Evolutionary conservation across 2,797 vertebrate genomes (phyloP).

Genomic region (Melanotaenia maccullochi): DNA sequence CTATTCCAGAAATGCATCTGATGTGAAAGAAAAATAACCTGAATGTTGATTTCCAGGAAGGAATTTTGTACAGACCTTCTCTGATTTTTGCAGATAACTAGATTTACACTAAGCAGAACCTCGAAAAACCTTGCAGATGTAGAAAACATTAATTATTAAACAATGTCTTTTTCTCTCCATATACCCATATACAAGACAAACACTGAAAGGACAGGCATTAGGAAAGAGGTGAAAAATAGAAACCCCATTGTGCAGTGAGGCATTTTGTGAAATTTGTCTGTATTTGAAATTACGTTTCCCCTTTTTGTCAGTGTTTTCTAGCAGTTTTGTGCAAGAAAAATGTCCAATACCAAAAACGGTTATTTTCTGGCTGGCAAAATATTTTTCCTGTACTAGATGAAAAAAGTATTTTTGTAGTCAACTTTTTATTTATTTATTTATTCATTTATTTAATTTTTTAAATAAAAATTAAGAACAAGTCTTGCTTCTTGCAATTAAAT

Average conservation of each 20-base stretch:
- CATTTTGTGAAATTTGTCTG: background rate
- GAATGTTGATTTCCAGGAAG: background rate
- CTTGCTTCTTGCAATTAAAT: background rate
- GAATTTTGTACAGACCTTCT: background rate
- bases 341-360: background rate
- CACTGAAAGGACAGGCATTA: background rate
- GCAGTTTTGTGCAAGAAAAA: background rate
- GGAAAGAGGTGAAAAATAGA: background rate
- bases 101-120: conserved; percentile 1
- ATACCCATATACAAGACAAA: background rate
- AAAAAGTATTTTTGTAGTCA: background rate
- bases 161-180: background rate
- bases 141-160: background rate
- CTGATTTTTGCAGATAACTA: background rate
- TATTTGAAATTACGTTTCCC: background rate
- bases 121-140: background rate
- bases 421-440: background rate
- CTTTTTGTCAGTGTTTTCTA: background rate
- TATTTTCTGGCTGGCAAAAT: background rate
- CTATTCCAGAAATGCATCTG: background rate
- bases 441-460: background rate
- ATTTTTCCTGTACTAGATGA: background rate
- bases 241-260: background rate
- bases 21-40: background rate
- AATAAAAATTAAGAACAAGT: background rate